phyloP scores from a whole-genome alignment of 2,113 vertebrate species.

The Sprattus sprattus region DNA sequence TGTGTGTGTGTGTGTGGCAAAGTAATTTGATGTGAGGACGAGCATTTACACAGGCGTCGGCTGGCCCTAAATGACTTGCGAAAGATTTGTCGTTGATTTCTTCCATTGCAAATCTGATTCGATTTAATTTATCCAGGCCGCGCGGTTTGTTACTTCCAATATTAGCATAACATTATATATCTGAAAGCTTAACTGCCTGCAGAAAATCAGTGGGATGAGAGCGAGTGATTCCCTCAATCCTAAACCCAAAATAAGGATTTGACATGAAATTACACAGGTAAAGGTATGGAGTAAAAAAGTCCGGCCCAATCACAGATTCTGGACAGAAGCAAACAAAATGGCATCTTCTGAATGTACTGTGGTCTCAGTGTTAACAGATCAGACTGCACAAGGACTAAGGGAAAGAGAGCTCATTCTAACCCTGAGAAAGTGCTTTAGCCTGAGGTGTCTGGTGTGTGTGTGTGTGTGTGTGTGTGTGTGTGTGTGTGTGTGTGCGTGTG shows the following conservation, averaged over 20 bases:
- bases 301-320: background rate
- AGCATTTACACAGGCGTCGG: constrained; percentile 16
- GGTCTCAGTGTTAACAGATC: background rate
- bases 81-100: constrained; percentile 35
- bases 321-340: background rate
- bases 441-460: constrained; percentile 34
- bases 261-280: background rate
- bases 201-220: constrained; percentile 25
- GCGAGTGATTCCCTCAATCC: constrained; percentile 21
- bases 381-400: background rate
- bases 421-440: constrained; percentile 15
- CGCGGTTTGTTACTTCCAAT: constrained; percentile 45
- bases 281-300: background rate
- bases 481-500: background rate
- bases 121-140: constrained; percentile 32
- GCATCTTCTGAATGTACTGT: background rate
- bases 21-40: constrained; percentile 44
- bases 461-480: background rate
- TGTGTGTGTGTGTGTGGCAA: background rate
- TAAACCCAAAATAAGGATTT: background rate
- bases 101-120: constrained; percentile 31
- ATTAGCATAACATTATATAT: constrained; percentile 39
- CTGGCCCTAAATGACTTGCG: constrained; percentile 26
- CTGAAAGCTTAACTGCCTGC: constrained; percentile 43
- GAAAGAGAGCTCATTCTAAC: constrained; percentile 4